Evolutionary conservation across 2,113 vertebrate species (phyloP).

Genomic region (Campylomormyrus tamandua): DNA sequence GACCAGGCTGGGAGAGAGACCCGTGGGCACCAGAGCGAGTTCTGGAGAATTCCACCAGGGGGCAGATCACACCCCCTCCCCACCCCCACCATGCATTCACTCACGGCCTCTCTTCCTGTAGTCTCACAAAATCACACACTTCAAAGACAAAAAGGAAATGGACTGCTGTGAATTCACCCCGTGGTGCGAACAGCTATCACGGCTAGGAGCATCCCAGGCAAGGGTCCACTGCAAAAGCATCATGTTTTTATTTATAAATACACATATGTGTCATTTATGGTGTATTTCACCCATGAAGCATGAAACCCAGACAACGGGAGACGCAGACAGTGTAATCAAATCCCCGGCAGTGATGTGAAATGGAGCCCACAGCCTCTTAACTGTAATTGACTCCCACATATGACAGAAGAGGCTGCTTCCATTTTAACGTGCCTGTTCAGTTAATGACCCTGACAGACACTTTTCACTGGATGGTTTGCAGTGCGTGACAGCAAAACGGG

Average conservation of each 20-base stretch:
- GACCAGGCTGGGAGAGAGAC: background rate
- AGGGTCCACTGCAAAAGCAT: background rate
- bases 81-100: background rate
- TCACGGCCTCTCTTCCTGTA: background rate
- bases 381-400: slow-evolving; percentile 16
- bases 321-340: slow-evolving; percentile 1
- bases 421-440: slow-evolving; percentile 1
- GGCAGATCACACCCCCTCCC: background rate
- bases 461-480: background rate
- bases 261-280: background rate
- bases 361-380: background rate
- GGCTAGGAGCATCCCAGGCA: background rate
- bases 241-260: background rate
- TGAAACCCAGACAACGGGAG: background rate
- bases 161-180: background rate
- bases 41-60: background rate
- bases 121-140: background rate
- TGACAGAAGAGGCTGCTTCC: background rate
- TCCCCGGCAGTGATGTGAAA: background rate
- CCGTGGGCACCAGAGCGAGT: background rate
- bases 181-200: background rate
- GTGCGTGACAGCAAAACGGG: background rate
- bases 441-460: background rate
- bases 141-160: background rate
- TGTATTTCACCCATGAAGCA: background rate